A percentile compares a stretch with the other conserved stretches of the same genome.
Conservation (phyloP, 1,140 invertebrate genomes). For the Eupeodes corollae region DNA sequence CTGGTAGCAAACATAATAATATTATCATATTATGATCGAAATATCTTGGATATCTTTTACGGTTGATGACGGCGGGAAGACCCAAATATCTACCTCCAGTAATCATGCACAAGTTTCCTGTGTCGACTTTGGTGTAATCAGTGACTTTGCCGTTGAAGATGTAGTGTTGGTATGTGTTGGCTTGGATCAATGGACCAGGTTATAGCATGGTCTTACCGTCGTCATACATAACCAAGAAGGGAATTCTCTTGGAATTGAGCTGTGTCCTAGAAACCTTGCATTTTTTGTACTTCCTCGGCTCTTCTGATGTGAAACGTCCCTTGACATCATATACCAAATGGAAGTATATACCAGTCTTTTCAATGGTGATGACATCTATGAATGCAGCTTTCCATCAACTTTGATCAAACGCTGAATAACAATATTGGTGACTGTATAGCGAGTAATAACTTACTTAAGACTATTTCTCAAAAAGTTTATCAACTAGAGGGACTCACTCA, state of each 20-base stretch:
- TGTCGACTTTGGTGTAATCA: constrained; percentile 97
- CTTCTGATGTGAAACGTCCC: constrained; percentile 95
- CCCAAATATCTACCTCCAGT: constrained; percentile 99
- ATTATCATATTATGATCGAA: constrained; percentile 94
- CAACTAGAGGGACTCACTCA: constrained; percentile 91
- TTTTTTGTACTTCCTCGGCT: constrained; percentile 94
- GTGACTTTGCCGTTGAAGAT: constrained; percentile 91
- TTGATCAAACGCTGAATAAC: constrained; percentile 97
- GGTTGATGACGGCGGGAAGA: constrained; percentile 93
- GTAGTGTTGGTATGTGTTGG: constrained; percentile 91
- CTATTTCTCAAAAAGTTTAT: constrained; percentile 95
- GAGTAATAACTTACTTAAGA: constrained; percentile 95
- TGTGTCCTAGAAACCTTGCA: constrained; percentile 87
- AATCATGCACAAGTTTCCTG: constrained; percentile 96
- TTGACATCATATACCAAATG: constrained; percentile 98
- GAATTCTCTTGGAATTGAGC: constrained; percentile 89
- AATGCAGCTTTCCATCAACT: constrained; percentile 96
- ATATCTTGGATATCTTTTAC: constrained; percentile 96
- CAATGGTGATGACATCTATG: constrained; percentile 97
- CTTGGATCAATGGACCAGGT: constrained; percentile 94
- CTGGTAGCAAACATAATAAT: constrained; percentile 97
- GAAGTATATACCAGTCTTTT: constrained; percentile 96
- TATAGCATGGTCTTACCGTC: constrained; percentile 98
- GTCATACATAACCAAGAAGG: constrained; percentile 90
- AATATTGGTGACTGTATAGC: constrained; percentile 94